phyloP scores from a whole-genome alignment of 2,888 invertebrate genomes.

The Eristalis intricaria region DNA sequence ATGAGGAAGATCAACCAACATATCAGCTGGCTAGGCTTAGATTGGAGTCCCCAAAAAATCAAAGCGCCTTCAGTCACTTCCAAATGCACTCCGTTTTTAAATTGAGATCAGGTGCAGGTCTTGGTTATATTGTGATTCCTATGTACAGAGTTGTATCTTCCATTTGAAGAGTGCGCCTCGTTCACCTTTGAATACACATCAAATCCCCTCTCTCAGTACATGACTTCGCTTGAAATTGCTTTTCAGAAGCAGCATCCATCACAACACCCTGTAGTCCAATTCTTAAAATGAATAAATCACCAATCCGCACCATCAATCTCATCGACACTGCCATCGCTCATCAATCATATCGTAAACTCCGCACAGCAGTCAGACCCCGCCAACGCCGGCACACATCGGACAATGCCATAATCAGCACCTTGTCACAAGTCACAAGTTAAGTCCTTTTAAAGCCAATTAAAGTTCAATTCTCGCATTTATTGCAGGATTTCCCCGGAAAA shows the following conservation, averaged over 20 bases:
- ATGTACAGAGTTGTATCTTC: too few species aligned
- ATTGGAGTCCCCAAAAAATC: too few species aligned
- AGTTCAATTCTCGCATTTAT: not conserved
- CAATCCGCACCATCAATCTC: not conserved
- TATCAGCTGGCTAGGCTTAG: too few species aligned
- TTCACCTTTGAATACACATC: too few species aligned
- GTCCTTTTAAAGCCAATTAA: not conserved
- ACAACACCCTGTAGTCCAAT: not conserved
- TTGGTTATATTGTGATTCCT: too few species aligned
- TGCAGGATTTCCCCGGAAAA: not conserved
- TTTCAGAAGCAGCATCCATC: not conserved
- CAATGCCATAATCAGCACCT: not conserved
- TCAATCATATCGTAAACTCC: not conserved
- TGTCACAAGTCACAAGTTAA: not conserved
- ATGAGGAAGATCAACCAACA: too few species aligned
- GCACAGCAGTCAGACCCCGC: not conserved
- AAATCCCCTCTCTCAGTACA: not conserved
- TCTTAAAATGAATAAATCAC: not conserved
- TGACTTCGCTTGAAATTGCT: not conserved
- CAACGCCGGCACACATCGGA: not conserved
- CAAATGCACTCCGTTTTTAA: too few species aligned
- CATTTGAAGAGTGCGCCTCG: too few species aligned
- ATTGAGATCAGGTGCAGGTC: too few species aligned
- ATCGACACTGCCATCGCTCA: not conserved
- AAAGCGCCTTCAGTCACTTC: too few species aligned